These are phyloP conservation scores for Aphidius ervi DNA, from an alignment of 1,140 invertebrate genomes.

Conservation along the genomic window DNA sequence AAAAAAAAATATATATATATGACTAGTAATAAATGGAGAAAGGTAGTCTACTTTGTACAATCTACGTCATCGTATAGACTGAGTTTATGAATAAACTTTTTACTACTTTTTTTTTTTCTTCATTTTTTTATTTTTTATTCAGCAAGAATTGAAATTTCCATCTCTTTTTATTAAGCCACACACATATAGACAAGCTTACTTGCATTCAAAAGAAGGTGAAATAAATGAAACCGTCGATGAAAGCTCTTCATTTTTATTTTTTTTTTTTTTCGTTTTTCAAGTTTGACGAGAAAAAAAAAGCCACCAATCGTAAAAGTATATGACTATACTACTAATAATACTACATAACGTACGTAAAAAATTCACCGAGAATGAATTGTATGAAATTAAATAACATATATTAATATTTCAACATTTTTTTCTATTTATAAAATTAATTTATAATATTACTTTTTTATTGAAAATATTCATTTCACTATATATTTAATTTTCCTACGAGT, in stretches of 20 bases:
- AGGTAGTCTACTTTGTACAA: slow-evolving; percentile 18
- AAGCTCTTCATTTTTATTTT: not conserved
- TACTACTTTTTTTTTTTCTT: not conserved
- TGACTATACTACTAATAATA: slow-evolving; percentile 9
- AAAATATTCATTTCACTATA: too few species aligned
- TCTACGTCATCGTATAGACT: slow-evolving; percentile 13
- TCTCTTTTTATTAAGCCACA: too few species aligned
- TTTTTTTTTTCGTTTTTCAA: not conserved
- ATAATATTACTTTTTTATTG: too few species aligned
- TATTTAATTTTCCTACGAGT: too few species aligned
- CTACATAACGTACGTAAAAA: too few species aligned
- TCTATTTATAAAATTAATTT: too few species aligned
- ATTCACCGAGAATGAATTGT: too few species aligned
- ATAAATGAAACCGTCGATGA: slow-evolving; percentile 14
- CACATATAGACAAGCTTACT: not conserved
- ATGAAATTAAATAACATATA: too few species aligned
- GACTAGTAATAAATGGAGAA: not conserved
- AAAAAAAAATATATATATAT: not conserved
- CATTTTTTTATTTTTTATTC: too few species aligned
- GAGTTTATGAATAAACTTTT: slow-evolving; percentile 19
- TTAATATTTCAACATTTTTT: too few species aligned
- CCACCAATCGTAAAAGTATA: not conserved
- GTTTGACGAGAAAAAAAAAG: not conserved
- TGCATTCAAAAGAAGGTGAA: slow-evolving; percentile 3
- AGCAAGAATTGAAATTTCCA: too few species aligned